Percentiles rank a stretch among this genome's conserved stretches.
Conservation (phyloP, 1,140 invertebrate species). For the Cyclina sinensis region DNA sequence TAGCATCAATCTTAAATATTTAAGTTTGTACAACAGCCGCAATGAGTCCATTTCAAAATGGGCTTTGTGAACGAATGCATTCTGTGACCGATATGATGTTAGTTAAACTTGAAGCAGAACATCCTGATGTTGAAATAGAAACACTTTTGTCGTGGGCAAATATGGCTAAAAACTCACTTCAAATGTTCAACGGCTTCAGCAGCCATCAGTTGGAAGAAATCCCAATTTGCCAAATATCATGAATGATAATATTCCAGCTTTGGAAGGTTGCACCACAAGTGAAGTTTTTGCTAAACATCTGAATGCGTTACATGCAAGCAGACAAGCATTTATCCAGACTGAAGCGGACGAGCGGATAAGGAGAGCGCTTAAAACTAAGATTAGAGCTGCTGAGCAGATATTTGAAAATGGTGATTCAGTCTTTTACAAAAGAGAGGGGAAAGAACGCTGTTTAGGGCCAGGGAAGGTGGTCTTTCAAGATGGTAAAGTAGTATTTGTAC, state of each 20-base stretch:
- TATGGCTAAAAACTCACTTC: slow-evolving; percentile 67
- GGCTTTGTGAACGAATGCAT: slow-evolving; percentile 58
- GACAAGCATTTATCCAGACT: slow-evolving; percentile 44
- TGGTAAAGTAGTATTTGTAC: too few relatives aligned
- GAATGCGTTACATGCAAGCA: slow-evolving; percentile 50
- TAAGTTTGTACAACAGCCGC: slow-evolving; percentile 13
- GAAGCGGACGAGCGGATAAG: slow-evolving; percentile 66
- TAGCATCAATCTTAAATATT: slow-evolving; percentile 33
- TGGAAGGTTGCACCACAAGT: slow-evolving; percentile 60
- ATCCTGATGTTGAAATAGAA: not conserved
- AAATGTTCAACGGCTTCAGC: slow-evolving; percentile 71
- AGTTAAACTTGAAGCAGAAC: slow-evolving; percentile 46
- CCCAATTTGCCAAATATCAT: slow-evolving; percentile 62
- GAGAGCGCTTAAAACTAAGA: slow-evolving; percentile 60
- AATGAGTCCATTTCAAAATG: slow-evolving; percentile 58
- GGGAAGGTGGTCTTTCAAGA: too few relatives aligned
- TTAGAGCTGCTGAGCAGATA: slow-evolving; percentile 61
- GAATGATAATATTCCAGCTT: slow-evolving; percentile 51
- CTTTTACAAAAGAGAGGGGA: slow-evolving; percentile 68
- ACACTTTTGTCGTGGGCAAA: slow-evolving; percentile 59
- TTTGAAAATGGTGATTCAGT: slow-evolving; percentile 66
- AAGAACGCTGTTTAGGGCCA: too few relatives aligned
- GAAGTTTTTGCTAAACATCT: slow-evolving; percentile 67
- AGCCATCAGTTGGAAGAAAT: slow-evolving; percentile 44
- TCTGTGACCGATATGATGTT: slow-evolving; percentile 62